Conservation (phyloP, 2,113 vertebrate genomes). For the Xenopus borealis region DNA sequence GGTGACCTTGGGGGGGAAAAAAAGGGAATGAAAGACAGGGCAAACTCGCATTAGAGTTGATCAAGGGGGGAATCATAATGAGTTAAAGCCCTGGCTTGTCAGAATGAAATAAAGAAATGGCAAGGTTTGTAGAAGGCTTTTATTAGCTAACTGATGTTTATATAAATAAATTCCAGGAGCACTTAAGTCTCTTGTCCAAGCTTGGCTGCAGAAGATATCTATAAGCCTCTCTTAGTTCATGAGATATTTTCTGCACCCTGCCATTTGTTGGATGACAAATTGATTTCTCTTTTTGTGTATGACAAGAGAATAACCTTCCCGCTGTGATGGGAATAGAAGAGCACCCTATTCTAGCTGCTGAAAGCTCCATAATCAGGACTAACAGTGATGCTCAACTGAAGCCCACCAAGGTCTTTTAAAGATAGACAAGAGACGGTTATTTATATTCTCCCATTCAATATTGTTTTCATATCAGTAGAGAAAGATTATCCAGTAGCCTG, state of each 20-base stretch:
- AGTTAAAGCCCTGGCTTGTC: background rate
- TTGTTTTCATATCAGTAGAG: too few species aligned
- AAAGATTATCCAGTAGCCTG: too few species aligned
- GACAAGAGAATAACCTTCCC: conserved; percentile 5
- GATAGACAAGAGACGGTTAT: too few species aligned
- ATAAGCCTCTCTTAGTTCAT: conserved; percentile 7
- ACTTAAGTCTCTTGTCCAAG: conserved; percentile 5
- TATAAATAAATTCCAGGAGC: background rate
- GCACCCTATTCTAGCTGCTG: conserved; percentile 2
- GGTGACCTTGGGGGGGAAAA: conserved; percentile 16
- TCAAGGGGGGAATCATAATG: background rate
- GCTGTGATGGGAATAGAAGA: background rate
- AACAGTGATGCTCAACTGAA: too few species aligned
- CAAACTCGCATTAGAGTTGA: background rate
- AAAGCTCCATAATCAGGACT: too few species aligned
- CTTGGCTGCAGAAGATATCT: background rate
- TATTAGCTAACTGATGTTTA: conserved; percentile 41
- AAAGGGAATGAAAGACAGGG: background rate
- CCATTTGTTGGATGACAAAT: conserved; percentile 31
- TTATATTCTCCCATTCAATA: too few species aligned
- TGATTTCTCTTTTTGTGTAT: conserved; percentile 30
- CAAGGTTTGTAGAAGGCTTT: conserved; percentile 4
- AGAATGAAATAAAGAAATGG: conserved; percentile 27
- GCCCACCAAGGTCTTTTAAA: too few species aligned
- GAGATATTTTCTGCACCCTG: conserved; percentile 13